A percentile compares a stretch with the other conserved stretches of the same genome.
These are phyloP conservation scores for Aphidius colemani DNA, from an alignment of 2,888 invertebrate genomes.

Conservation along the genomic window DNA sequence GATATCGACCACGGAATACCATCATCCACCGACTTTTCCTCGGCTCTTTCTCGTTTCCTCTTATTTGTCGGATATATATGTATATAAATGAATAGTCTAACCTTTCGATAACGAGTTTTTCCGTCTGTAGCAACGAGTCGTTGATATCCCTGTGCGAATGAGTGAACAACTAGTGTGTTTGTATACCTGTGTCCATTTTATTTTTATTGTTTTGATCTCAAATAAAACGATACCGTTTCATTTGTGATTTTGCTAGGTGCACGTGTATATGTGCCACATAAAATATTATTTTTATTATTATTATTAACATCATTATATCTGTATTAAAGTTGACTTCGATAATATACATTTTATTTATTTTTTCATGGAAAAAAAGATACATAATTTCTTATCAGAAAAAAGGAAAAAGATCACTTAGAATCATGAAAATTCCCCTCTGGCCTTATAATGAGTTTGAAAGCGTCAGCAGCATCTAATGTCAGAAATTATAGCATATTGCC, in stretches of 20 bases:
- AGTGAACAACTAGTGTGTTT: slow-evolving; percentile 13
- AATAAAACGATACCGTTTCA: neutral
- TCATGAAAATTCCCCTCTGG: slow-evolving; percentile 41
- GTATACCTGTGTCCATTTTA: neutral
- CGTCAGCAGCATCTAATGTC: slow-evolving; percentile 60
- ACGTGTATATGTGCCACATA: neutral
- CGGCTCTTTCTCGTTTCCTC: neutral
- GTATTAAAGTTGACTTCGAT: too few relatives aligned
- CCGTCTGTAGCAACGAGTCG: slow-evolving; percentile 22
- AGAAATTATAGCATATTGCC: slow-evolving; percentile 61
- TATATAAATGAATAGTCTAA: neutral
- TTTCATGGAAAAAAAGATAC: slow-evolving; percentile 21
- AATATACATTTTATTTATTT: neutral
- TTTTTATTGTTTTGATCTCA: neutral
- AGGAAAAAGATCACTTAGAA: slow-evolving; percentile 49
- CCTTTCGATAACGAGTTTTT: slow-evolving; percentile 42
- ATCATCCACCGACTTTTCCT: neutral
- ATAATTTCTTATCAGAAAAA: slow-evolving; percentile 40
- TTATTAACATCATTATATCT: neutral
- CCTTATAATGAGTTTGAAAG: slow-evolving; percentile 57
- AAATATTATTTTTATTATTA: neutral
- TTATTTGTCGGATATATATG: slow-evolving; percentile 4
- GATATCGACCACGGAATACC: neutral
- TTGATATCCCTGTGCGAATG: slow-evolving; percentile 17
- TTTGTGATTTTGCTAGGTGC: too few relatives aligned